These are phyloP conservation scores for Sternotherus odoratus DNA, from an alignment of 2,797 vertebrate species.

Conservation along the genomic window DNA sequence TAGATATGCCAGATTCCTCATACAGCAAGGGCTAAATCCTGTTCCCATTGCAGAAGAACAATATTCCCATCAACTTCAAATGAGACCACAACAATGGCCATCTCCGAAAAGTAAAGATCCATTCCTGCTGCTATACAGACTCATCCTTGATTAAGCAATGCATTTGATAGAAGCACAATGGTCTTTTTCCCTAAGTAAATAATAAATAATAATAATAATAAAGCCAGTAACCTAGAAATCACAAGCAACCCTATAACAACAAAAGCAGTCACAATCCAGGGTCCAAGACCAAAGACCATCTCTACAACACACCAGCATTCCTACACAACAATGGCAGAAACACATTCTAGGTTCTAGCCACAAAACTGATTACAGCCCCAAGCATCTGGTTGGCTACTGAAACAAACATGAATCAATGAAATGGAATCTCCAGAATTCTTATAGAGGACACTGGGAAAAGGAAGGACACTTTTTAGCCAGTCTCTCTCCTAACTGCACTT, in stretches of 20 bases:
- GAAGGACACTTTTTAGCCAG: neutral
- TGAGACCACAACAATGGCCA: neutral
- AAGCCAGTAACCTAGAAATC: neutral
- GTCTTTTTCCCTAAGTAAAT: neutral
- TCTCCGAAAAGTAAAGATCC: neutral
- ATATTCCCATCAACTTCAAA: neutral
- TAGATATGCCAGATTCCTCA: neutral
- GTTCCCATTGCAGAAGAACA: neutral
- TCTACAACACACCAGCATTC: rapidly evolving
- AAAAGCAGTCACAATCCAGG: neutral
- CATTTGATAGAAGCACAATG: neutral
- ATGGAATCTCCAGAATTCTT: neutral
- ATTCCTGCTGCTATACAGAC: neutral
- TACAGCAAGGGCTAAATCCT: rapidly evolving
- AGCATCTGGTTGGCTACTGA: neutral
- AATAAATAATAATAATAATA: neutral
- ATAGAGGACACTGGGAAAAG: neutral
- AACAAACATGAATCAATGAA: neutral
- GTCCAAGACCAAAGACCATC: neutral
- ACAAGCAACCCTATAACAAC: neutral
- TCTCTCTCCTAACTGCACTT: neutral
- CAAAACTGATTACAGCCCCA: neutral
- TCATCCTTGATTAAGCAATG: neutral
- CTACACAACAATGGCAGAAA: neutral
- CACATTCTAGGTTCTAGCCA: neutral